These are phyloP conservation scores for Drosophila nigricruria DNA, from an alignment of 2,888 invertebrate species.

Conservation along the genomic window DNA sequence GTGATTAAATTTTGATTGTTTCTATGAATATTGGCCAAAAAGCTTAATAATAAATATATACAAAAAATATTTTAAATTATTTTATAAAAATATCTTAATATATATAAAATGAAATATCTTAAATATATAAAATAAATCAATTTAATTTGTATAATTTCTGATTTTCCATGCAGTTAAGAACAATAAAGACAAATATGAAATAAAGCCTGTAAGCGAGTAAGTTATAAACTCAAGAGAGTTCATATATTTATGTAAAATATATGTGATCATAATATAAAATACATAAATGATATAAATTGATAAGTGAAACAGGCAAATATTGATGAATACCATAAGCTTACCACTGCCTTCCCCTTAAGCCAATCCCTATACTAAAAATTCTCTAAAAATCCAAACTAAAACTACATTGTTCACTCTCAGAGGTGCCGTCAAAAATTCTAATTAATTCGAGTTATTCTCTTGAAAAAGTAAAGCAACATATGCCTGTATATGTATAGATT, in stretches of 20 bases:
- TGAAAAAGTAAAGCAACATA: constrained; percentile 5
- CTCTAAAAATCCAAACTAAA: not conserved
- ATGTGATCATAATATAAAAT: not conserved
- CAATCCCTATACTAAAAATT: not conserved
- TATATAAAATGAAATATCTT: too few species aligned
- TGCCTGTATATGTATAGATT: not conserved
- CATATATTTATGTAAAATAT: too few species aligned
- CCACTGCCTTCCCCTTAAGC: too few species aligned
- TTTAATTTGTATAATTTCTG: not conserved
- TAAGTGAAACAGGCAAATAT: too few species aligned
- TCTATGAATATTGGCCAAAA: not conserved
- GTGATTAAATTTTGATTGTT: not conserved
- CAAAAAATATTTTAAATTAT: not conserved
- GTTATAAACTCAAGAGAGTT: not conserved
- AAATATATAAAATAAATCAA: not conserved
- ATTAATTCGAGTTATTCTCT: not conserved
- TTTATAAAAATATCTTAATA: too few species aligned
- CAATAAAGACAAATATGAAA: not conserved
- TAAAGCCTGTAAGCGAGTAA: not conserved
- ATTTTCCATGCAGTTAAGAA: not conserved
- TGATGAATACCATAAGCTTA: too few species aligned
- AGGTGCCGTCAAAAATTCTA: not conserved
- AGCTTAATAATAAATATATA: not conserved
- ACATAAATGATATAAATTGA: not conserved
- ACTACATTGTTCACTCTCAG: not conserved